A percentile compares a stretch with the other conserved stretches of the same genome.
Evolutionary conservation across 2,113 vertebrate genomes (phyloP).

Genomic region (Nycticorax nycticorax): DNA sequence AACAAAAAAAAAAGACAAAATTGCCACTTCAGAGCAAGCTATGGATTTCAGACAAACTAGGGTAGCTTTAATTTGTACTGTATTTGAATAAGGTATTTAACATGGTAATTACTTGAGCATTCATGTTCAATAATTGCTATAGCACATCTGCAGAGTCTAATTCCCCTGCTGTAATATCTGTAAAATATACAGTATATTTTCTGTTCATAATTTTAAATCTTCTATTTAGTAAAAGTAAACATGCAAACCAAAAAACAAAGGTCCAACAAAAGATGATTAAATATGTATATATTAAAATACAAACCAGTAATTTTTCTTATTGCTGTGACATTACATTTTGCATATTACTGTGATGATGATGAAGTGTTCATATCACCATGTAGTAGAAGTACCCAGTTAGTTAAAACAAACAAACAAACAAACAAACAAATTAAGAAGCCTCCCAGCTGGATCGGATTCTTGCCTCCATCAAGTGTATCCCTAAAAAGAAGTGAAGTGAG

Average conservation of each 20-base stretch:
- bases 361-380: not conserved
- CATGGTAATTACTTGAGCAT: slow-evolving; percentile 57
- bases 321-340: not conserved
- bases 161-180: slow-evolving; percentile 26
- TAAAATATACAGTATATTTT: slow-evolving; percentile 9
- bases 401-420: not conserved
- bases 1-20: not conserved
- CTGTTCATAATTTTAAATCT: not conserved
- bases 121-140: slow-evolving; percentile 62
- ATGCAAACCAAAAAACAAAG: not conserved
- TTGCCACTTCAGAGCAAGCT: not conserved
- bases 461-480: not conserved
- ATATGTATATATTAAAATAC: not conserved
- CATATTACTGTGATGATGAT: not conserved
- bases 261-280: not conserved
- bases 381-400: not conserved
- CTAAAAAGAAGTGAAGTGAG: not conserved
- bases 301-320: slow-evolving; percentile 24
- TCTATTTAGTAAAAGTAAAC: slow-evolving; percentile 26
- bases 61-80: slow-evolving; percentile 40
- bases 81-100: slow-evolving; percentile 62
- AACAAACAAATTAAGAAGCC: not conserved
- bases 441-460: not conserved
- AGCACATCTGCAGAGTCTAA: slow-evolving; percentile 53
- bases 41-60: not conserved